Evolutionary conservation across 2,797 vertebrate genomes (phyloP).

Genomic region (Chrysocyon brachyurus): DNA sequence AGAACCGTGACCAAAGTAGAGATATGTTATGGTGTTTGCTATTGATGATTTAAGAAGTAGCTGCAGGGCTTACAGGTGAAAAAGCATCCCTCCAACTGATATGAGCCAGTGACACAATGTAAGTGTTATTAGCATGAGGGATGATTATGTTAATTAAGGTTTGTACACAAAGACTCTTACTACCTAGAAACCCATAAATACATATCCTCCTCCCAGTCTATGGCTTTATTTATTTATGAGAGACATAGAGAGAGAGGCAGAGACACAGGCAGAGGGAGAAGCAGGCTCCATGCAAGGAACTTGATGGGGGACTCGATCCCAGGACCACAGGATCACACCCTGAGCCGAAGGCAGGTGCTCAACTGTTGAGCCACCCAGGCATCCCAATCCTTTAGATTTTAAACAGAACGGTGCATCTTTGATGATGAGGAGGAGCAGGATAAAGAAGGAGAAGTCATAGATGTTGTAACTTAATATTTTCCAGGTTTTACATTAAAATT

Average conservation of each 20-base stretch:
- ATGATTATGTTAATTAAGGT: slow-evolving; percentile 17
- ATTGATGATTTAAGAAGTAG: background rate
- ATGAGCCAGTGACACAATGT: background rate
- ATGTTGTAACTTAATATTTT: background rate
- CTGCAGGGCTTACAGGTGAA: background rate
- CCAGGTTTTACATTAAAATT: background rate
- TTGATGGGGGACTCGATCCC: too few species aligned
- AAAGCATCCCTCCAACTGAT: background rate
- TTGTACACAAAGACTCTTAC: background rate
- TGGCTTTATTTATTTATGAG: background rate
- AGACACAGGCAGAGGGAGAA: too few species aligned
- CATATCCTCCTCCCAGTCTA: background rate
- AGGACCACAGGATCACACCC: too few species aligned
- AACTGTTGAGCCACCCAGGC: too few species aligned
- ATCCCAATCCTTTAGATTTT: background rate
- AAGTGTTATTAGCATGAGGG: background rate
- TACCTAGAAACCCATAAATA: background rate
- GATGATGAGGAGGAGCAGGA: background rate
- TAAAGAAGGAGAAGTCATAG: background rate
- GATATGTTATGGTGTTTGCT: background rate
- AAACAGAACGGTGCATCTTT: background rate
- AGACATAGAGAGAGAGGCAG: too few species aligned
- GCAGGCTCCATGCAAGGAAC: too few species aligned
- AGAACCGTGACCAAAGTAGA: background rate
- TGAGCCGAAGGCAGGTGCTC: too few species aligned